Evolutionary conservation across 2,888 invertebrate genomes (phyloP).

Genomic region (Tanypteryx hageni): DNA sequence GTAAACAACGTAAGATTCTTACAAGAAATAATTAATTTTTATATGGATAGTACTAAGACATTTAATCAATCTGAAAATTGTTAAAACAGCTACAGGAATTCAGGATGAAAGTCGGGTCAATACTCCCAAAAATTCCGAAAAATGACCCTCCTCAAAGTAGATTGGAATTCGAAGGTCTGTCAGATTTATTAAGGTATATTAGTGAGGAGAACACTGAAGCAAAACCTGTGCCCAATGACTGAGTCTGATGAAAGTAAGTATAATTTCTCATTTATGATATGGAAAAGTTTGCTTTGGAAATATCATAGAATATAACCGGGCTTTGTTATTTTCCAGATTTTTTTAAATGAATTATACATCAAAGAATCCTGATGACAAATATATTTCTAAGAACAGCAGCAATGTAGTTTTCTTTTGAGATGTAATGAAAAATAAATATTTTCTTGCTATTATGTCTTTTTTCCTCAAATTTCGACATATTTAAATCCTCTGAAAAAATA

Average conservation of each 20-base stretch:
- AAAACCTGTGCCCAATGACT: neutral
- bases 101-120: slow-evolving; percentile 85
- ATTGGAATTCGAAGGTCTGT: slow-evolving; percentile 91
- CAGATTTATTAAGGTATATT: slow-evolving; percentile 89
- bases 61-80: slow-evolving; percentile 64
- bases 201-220: slow-evolving; percentile 21
- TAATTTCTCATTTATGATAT: neutral
- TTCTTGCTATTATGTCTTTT: slow-evolving; percentile 25
- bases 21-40: slow-evolving; percentile 55
- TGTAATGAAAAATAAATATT: slow-evolving; percentile 11
- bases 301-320: neutral
- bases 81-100: slow-evolving; percentile 87
- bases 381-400: too few species aligned
- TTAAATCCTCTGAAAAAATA: too few species aligned
- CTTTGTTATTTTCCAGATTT: neutral
- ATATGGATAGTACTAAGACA: slow-evolving; percentile 50
- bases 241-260: neutral
- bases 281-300: neutral
- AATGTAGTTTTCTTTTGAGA: neutral
- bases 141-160: slow-evolving; percentile 88
- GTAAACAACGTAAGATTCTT: slow-evolving; percentile 84
- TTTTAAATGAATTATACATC: too few species aligned
- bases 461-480: too few species aligned
- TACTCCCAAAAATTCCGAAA: slow-evolving; percentile 86
- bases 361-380: too few species aligned